Evolutionary conservation across 1,140 invertebrate species (phyloP), one percentile per base, ranked within the genome.

Genomic region (Drosophila asahinai): DNA sequence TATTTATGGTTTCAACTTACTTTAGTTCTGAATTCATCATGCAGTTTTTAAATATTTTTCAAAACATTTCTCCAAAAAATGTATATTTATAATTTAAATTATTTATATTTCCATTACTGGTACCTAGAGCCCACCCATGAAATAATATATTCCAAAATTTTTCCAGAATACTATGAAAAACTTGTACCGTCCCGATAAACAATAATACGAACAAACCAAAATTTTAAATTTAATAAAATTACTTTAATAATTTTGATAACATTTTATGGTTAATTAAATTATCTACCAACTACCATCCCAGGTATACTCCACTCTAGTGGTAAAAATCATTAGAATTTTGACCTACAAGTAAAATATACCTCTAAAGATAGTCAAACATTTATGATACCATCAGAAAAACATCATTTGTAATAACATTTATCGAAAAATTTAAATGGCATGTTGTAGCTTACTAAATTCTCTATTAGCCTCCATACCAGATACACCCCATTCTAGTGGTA

Each of bases 121-220:
- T 36, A 33, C 9, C 8, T 11, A 36, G 2, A 36, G 3, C 33
- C 33, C 33, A 36, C 30, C 30, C 8, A 33, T 9, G 27, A 0
- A 30, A 30, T 30, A 30, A 30, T 30, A 33, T 33, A 8, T 9
- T 33, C 30, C 8, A 9, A 33, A 33, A 0, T 8, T 8, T 33
- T 33, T 9, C 30, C 30, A 9, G 8, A 33, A 30, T 8, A 7
- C 7, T 11, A 11, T 19, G 7, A 12, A 17, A 12, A 17, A 12
- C 0, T n/a, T 17, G 2, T n/a, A 17, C 0, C 3, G 17, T 6
- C 2, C 1, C 2, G 0, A 0, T 17, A 2, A 33, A 6, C 5
- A 8, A 9, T 52, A 19, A 19, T 14, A 52, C 2, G 19, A 8
- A 7, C 33, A 4, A 0, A 0, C 8, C 0, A 36, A 54, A 5